phyloP scores from a whole-genome alignment of 2,113 vertebrate species.

The Trinectes maculatus region DNA sequence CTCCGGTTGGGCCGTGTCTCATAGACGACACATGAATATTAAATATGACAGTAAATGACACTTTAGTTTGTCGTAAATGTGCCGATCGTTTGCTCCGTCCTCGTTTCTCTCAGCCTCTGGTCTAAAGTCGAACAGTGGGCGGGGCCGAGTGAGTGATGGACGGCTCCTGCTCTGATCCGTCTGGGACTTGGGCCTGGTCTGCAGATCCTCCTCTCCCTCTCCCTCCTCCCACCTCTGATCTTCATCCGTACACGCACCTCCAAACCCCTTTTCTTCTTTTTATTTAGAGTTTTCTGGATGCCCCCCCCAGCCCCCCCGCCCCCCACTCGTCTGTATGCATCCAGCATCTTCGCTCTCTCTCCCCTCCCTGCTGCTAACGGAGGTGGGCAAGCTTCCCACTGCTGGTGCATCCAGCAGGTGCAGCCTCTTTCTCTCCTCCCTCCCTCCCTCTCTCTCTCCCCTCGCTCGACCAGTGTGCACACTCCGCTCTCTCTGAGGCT shows the following conservation, averaged over 20 bases:
- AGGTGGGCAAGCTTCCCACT: slow-evolving; percentile 74
- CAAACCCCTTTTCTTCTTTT: slow-evolving; percentile 5
- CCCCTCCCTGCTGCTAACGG: slow-evolving; percentile 60
- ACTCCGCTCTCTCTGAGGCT: slow-evolving; percentile 52
- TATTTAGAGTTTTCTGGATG: slow-evolving; percentile 44
- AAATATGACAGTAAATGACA: neutral
- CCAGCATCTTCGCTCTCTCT: slow-evolving; percentile 57
- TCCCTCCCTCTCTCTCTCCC: slow-evolving; percentile 62
- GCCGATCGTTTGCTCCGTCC: neutral
- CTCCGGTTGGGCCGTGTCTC: too few species aligned
- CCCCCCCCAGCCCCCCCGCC: too few species aligned
- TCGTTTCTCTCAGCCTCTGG: neutral
- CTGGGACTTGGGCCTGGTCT: slow-evolving; percentile 52
- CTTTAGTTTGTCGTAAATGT: neutral
- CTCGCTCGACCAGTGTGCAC: slow-evolving; percentile 45
- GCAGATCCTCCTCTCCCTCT: slow-evolving; percentile 38
- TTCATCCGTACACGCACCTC: slow-evolving; percentile 60
- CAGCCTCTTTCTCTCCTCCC: slow-evolving; percentile 74
- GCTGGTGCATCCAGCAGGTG: slow-evolving; percentile 77
- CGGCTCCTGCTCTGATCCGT: slow-evolving; percentile 68
- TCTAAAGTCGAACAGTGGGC: slow-evolving; percentile 42
- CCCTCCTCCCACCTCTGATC: slow-evolving; percentile 59
- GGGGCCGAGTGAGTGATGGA: slow-evolving; percentile 42
- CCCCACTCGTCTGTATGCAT: slow-evolving; percentile 52
- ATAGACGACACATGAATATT: neutral